phyloP scores from a whole-genome alignment of 2,888 invertebrate genomes.

The Agriotes lineatus region DNA sequence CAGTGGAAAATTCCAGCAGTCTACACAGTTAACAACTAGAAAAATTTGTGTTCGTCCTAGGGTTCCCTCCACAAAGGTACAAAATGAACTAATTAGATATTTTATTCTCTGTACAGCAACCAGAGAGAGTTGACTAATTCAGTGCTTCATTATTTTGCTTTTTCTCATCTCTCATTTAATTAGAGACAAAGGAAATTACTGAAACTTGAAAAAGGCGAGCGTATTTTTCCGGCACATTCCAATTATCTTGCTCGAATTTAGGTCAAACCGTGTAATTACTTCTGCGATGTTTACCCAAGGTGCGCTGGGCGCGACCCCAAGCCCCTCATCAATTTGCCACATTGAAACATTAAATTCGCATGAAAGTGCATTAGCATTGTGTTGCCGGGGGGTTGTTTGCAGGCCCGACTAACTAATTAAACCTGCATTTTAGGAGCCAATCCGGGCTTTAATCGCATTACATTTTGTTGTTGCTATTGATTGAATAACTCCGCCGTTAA shows the following conservation, averaged over 20 bases:
- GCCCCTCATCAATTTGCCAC: constrained; percentile 1
- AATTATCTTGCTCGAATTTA: background rate
- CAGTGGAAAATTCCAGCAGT: too few relatives aligned
- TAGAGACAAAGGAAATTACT: too few relatives aligned
- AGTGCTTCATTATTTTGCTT: too few relatives aligned
- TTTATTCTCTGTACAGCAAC: too few relatives aligned
- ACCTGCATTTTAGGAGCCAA: background rate
- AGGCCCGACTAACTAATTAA: constrained; percentile 1
- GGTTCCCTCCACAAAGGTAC: too few relatives aligned
- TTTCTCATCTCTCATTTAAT: too few relatives aligned
- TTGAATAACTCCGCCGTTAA: background rate
- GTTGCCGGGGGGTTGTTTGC: background rate
- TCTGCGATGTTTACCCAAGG: constrained; percentile 6
- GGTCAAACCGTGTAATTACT: constrained; percentile 4
- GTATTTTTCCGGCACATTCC: background rate
- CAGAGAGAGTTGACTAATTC: too few relatives aligned
- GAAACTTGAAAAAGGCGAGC: background rate
- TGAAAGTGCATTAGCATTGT: background rate
- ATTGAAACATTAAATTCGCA: constrained; percentile 5
- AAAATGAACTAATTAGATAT: too few relatives aligned
- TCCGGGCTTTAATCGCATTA: background rate
- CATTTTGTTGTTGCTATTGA: background rate
- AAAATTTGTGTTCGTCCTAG: too few relatives aligned
- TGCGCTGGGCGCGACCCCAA: background rate
- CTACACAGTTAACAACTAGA: too few relatives aligned